A percentile compares a stretch with the other conserved stretches of the same genome.
phyloP scores from a whole-genome alignment of 2,113 vertebrate species.

The Mirounga angustirostris region DNA sequence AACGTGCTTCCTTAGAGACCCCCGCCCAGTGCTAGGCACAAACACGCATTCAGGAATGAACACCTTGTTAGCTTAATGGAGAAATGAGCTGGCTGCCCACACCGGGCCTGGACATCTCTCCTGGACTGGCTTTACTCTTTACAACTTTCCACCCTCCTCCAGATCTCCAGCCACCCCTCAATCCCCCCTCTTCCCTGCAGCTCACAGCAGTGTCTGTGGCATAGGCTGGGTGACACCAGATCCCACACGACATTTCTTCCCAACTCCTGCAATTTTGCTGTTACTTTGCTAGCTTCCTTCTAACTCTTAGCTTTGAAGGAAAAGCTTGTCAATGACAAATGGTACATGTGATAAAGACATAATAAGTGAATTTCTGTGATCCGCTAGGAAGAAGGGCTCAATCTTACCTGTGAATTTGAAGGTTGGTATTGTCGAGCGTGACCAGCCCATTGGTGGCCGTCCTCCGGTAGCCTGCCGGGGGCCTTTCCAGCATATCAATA shows the following conservation, averaged over 20 bases:
- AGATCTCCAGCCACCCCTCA: background rate
- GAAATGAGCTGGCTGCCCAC: background rate
- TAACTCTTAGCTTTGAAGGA: background rate
- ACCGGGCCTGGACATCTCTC: background rate
- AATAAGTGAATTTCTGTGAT: background rate
- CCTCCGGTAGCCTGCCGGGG: slow-evolving; percentile 95
- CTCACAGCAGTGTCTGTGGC: background rate
- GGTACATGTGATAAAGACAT: background rate
- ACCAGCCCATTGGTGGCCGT: slow-evolving; percentile 97
- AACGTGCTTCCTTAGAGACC: background rate
- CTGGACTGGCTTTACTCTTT: background rate
- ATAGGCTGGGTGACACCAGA: background rate
- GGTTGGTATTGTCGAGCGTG: slow-evolving; percentile 97
- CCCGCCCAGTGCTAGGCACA: background rate
- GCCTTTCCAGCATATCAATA: slow-evolving; percentile 97
- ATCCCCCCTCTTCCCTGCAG: background rate
- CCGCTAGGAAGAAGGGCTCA: background rate
- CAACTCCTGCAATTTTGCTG: background rate
- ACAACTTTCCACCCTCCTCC: background rate
- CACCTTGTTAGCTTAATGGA: background rate
- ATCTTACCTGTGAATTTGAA: slow-evolving; percentile 97
- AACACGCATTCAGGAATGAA: background rate
- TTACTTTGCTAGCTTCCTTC: background rate
- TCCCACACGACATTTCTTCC: background rate
- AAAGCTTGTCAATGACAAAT: background rate